Evolutionary conservation across 2,888 invertebrate species (phyloP).

Genomic region (Sarcophaga carnaria): DNA sequence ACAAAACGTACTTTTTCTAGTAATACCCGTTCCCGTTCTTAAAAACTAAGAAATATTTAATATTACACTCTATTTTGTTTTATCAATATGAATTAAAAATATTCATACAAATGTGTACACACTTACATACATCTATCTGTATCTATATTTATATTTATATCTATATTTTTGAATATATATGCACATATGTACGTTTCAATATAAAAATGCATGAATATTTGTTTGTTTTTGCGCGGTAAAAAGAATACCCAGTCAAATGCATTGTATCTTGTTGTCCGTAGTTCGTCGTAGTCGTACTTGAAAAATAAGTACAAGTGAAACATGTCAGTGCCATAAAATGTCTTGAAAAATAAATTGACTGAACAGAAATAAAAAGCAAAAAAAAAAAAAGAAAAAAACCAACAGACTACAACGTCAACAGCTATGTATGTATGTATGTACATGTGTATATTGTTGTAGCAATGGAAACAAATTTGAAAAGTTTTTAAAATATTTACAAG

Average conservation of each 20-base stretch:
- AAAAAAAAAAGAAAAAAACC: neutral
- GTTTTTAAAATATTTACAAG: slow-evolving; percentile 64
- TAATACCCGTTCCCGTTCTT: slow-evolving; percentile 27
- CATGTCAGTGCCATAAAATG: slow-evolving; percentile 55
- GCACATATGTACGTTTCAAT: neutral
- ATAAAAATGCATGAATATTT: neutral
- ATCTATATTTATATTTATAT: neutral
- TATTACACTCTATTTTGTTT: neutral
- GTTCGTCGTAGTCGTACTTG: slow-evolving; percentile 43
- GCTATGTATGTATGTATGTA: no score
- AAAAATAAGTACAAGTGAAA: slow-evolving; percentile 42
- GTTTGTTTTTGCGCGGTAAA: neutral
- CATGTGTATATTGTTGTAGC: neutral
- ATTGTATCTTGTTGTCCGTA: neutral
- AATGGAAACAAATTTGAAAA: slow-evolving; percentile 37
- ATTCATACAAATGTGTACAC: neutral
- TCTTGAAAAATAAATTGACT: slow-evolving; percentile 60
- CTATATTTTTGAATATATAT: neutral
- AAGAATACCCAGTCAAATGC: neutral
- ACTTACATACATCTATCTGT: neutral
- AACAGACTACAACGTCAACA: no score
- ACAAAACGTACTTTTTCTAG: slow-evolving; percentile 29
- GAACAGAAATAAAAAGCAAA: slow-evolving; percentile 42
- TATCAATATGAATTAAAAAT: neutral
- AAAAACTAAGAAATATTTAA: no score